Evolutionary conservation across 2,888 invertebrate genomes (phyloP).

Genomic region (Portevinia maculata): DNA sequence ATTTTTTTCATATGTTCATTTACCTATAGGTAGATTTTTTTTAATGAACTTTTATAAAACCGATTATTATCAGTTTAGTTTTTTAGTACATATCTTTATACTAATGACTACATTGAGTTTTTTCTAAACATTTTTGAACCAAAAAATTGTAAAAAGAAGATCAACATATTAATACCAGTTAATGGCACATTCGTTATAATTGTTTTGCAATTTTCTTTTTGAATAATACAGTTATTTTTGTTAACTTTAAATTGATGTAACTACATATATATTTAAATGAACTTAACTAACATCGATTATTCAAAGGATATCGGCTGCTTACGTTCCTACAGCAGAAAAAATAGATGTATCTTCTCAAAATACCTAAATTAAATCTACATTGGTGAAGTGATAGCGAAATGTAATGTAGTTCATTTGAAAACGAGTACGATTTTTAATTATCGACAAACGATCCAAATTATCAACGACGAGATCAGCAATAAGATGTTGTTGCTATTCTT

Average conservation of each 20-base stretch:
- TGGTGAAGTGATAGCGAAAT: slow-evolving; percentile 5
- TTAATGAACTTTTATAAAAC: slow-evolving; percentile 16
- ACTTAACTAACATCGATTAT: slow-evolving; percentile 18
- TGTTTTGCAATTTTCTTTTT: slow-evolving; percentile 23
- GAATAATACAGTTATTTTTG: background rate
- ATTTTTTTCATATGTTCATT: slow-evolving; percentile 24
- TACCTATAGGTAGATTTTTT: background rate
- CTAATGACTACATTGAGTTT: slow-evolving; percentile 43
- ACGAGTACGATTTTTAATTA: no score
- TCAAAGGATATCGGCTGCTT: slow-evolving; percentile 14
- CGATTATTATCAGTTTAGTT: slow-evolving; percentile 17
- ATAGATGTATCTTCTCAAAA: background rate
- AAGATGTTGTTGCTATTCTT: no score
- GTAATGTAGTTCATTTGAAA: no score
- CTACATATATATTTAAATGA: slow-evolving; percentile 23
- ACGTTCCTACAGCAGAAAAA: slow-evolving; percentile 1
- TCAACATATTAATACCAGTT: slow-evolving; percentile 32
- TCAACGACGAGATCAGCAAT: no score
- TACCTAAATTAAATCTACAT: slow-evolving; percentile 14
- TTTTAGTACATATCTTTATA: slow-evolving; percentile 51
- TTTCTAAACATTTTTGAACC: slow-evolving; percentile 1
- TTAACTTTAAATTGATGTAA: slow-evolving; percentile 34
- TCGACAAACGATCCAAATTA: no score
- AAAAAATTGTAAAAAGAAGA: background rate
- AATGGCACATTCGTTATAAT: slow-evolving; percentile 47